Base-by-base conservation (phyloP, 1,140 invertebrate genomes). In the Drosophila kanapiae region DNA sequence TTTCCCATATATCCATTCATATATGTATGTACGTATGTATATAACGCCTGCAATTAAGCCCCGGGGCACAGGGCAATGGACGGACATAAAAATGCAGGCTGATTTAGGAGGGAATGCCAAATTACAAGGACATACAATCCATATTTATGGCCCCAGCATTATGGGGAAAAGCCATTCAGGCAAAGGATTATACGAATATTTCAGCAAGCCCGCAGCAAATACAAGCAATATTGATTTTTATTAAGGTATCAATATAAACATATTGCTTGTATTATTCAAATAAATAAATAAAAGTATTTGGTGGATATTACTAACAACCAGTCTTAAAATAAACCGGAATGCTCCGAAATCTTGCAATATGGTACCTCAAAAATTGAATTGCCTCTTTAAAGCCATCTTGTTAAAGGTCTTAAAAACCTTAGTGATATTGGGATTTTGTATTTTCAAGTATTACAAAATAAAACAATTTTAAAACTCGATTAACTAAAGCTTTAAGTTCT, bases 11-110 rank as follows among this genome's bases (percentile, higher is more conserved):
- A 38, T 23, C 40, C 31, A 33, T 37, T 23, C 31, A 35, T 53
- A 16, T 18, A 18, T 10, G 7, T 9, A n/a, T n/a, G 8, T 42
- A 37, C 29, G n/a, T 31, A 27, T 23, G 8, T 45, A 11, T 33
- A 60, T n/a, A 33, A 18, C 14, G 37, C 14, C 35, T 61, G 62
- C 77, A 79, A 80, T 79, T 78, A 78, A 78, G 45, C 54, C 31
- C 8, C 65, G 18, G 59, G 75, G 29, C 65, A 63, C 27, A 56
- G 49, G 38, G 47, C 61, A 40, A 37, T 33, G 59, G 64, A 56
- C 53, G 47, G 23, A 61, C 45, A 33, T 57, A 37, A 70, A 76
- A 72, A 53, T 40, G 70, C 61, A 49, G 45, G 23, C 64, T 49
- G 60, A 65, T 65, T 65, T 65, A 67, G 27, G 47, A 31, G 29